Percentiles rank a stretch among this genome's conserved stretches.
These are phyloP conservation scores for Coptodon bakossiorum DNA, from an alignment of 2,113 vertebrate species.

Conservation along the genomic window DNA sequence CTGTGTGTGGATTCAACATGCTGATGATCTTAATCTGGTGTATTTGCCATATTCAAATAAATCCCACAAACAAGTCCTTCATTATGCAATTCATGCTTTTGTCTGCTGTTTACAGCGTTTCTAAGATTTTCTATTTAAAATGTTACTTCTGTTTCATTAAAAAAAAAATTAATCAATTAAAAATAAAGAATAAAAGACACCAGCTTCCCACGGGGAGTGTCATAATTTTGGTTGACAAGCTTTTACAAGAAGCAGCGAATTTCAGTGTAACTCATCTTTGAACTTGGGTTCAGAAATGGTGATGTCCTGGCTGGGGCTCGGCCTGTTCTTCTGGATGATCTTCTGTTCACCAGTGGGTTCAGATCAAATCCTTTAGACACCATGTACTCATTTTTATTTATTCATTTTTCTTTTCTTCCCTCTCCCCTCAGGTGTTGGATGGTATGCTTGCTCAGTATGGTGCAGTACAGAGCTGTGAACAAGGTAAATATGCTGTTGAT, in stretches of 20 bases:
- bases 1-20: not conserved
- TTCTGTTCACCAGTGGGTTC: not conserved
- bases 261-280: not conserved
- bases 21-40: not conserved
- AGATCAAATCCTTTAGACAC: not conserved
- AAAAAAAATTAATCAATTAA: not conserved
- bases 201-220: not conserved
- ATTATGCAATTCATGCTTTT: not conserved
- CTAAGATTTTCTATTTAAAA: not conserved
- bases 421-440: slow-evolving; percentile 54
- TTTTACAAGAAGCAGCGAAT: slow-evolving; percentile 12
- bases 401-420: not conserved
- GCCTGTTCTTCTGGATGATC: slow-evolving; percentile 10
- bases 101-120: not conserved
- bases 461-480: slow-evolving; percentile 68
- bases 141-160: not conserved
- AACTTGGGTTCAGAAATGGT: slow-evolving; percentile 7
- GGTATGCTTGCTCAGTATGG: slow-evolving; percentile 65
- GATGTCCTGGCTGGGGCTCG: not conserved
- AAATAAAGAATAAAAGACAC: not conserved
- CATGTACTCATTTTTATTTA: not conserved
- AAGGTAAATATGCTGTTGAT: slow-evolving; percentile 35
- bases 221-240: not conserved
- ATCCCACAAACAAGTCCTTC: not conserved
- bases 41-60: not conserved